Evolutionary conservation across 1,140 invertebrate species (phyloP).

Genomic region (Streblospio benedicti): DNA sequence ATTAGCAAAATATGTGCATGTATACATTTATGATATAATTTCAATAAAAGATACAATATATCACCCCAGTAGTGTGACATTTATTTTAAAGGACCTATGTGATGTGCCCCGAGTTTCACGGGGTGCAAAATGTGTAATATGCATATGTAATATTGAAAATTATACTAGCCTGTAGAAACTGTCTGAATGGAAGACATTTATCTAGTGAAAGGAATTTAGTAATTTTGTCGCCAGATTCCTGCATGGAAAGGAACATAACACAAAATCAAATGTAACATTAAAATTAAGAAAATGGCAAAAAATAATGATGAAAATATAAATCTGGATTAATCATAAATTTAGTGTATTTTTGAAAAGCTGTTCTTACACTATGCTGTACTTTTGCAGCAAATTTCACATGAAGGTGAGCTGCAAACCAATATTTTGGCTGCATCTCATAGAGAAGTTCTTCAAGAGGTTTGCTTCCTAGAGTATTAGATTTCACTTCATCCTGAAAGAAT

Average conservation of each 20-base stretch:
- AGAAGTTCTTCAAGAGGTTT: conserved; percentile 72
- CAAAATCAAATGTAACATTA: background rate
- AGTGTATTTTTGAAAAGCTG: background rate
- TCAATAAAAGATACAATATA: too few species aligned
- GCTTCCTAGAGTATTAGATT: conserved; percentile 71
- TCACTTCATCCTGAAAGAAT: conserved; percentile 76
- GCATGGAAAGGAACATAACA: background rate
- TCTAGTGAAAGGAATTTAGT: conserved; percentile 93
- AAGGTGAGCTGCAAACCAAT: conserved; percentile 96
- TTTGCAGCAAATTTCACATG: conserved; percentile 91
- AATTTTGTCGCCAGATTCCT: conserved; percentile 16
- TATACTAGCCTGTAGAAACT: conserved; percentile 67
- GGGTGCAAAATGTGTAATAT: background rate
- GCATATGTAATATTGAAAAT: background rate
- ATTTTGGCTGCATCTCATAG: conserved; percentile 66
- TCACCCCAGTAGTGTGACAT: background rate
- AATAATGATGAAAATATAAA: background rate
- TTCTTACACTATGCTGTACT: conserved; percentile 57
- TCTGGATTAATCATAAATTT: background rate
- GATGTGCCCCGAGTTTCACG: too few species aligned
- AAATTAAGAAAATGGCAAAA: background rate
- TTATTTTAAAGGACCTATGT: background rate
- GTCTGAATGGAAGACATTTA: conserved; percentile 82
- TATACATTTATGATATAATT: too few species aligned
- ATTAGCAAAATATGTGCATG: too few species aligned